Conservation (phyloP, 2,888 invertebrate species). For the Conomelus anceps region DNA sequence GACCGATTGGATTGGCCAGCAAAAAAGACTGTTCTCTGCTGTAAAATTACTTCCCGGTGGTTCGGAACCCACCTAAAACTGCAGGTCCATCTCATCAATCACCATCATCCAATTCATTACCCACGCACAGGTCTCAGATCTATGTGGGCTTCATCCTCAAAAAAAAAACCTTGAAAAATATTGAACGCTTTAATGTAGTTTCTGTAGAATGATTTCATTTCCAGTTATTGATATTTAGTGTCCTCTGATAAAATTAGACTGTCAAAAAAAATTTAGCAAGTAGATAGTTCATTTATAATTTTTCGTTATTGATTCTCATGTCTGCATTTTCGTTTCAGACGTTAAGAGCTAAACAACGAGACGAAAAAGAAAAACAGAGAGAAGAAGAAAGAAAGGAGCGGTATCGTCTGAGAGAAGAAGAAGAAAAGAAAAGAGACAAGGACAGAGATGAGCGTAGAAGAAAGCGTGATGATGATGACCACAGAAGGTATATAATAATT, state of each 20-base stretch:
- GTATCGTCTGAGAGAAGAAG: slow-evolving; percentile 37
- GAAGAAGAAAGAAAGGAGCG: slow-evolving; percentile 48
- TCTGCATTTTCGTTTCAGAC: slow-evolving; percentile 37
- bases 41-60: no score
- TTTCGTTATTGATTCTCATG: neutral
- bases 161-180: neutral
- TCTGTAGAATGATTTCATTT: neutral
- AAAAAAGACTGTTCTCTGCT: no score
- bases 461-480: slow-evolving; percentile 35
- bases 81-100: no score
- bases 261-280: no score
- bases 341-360: slow-evolving; percentile 46
- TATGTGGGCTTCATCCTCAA: no score
- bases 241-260: no score
- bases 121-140: no score
- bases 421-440: slow-evolving; percentile 33
- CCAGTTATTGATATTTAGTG: no score
- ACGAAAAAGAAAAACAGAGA: slow-evolving; percentile 48
- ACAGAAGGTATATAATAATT: slow-evolving; percentile 29
- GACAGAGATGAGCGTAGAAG: slow-evolving; percentile 31
- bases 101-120: no score
- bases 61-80: no score
- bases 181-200: neutral
- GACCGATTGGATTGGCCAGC: no score
- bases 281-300: no score